Conservation (phyloP, 1,140 invertebrate species). For the Listronotus oregonensis region DNA sequence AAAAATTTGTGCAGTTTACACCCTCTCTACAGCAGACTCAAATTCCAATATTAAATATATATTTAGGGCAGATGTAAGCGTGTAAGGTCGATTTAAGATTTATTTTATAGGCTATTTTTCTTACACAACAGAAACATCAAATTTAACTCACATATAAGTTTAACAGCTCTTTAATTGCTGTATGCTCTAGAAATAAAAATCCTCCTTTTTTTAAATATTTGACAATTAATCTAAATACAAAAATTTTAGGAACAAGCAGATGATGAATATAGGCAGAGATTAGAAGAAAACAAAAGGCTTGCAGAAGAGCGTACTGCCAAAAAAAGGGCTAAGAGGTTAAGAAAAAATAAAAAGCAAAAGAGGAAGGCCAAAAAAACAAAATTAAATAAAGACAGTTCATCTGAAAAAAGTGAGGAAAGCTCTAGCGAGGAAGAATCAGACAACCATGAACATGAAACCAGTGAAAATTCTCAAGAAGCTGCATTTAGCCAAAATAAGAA, state of each 20-base stretch:
- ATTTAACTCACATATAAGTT: no score
- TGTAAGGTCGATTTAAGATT: no score
- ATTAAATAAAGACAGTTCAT: constrained; percentile 16
- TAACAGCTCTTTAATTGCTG: no score
- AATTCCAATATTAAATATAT: no score
- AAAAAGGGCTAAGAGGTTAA: constrained; percentile 81
- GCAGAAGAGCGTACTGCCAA: constrained; percentile 84
- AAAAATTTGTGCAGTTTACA: not conserved
- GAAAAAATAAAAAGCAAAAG: constrained; percentile 69
- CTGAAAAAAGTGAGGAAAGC: constrained; percentile 23
- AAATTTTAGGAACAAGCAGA: constrained; percentile 76
- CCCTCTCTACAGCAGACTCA: not conserved
- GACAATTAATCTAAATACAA: no score
- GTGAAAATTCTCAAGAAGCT: no score
- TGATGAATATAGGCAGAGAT: constrained; percentile 78
- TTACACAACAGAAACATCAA: no score
- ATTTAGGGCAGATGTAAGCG: no score
- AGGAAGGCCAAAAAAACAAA: constrained; percentile 14
- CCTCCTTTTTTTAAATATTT: no score
- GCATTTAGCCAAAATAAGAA: no score
- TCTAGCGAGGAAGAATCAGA: constrained; percentile 10
- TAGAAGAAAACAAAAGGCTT: constrained; percentile 77
- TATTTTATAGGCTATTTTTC: no score
- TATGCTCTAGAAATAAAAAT: no score
- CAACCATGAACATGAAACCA: constrained; percentile 3